Percentiles rank a stretch among this genome's conserved stretches.
phyloP scores from a whole-genome alignment of 2,797 vertebrate genomes.

The Enteromius unitaeniatus region DNA sequence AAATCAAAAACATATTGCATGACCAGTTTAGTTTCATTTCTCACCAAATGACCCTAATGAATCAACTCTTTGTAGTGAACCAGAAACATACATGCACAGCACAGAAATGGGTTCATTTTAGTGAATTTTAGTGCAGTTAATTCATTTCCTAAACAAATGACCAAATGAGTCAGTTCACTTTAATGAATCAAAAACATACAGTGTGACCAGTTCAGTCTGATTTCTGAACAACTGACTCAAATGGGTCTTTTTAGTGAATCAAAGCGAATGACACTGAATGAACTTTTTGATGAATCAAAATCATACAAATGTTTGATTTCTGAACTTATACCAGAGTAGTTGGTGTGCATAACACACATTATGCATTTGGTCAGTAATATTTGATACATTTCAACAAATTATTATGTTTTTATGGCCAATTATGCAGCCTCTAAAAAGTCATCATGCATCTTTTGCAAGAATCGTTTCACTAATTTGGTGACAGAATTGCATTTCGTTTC shows the following conservation, averaged over 20 bases:
- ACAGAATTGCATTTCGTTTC: not conserved
- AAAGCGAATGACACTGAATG: not conserved
- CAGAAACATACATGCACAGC: not conserved
- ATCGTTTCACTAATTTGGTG: not conserved
- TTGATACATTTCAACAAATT: not conserved
- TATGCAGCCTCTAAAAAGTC: not conserved
- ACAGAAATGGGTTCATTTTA: not conserved
- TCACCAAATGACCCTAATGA: not conserved
- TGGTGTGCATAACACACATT: not conserved
- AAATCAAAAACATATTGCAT: not conserved
- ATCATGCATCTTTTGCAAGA: not conserved
- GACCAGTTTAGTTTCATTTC: fast-evolving
- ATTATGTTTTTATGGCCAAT: not conserved
- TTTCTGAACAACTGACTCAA: not conserved
- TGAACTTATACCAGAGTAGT: not conserved
- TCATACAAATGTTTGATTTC: not conserved
- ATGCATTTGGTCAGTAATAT: not conserved
- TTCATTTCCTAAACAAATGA: not conserved
- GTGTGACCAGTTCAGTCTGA: not conserved
- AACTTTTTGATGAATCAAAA: not conserved
- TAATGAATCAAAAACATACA: not conserved
- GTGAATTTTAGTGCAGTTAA: not conserved
- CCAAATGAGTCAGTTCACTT: not conserved
- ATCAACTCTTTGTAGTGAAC: not conserved
- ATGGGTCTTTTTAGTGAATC: not conserved